A percentile compares a stretch with the other conserved stretches of the same genome.
These are phyloP conservation scores for Marcusenius ussheri DNA, from an alignment of 2,113 vertebrate species.

Conservation along the genomic window DNA sequence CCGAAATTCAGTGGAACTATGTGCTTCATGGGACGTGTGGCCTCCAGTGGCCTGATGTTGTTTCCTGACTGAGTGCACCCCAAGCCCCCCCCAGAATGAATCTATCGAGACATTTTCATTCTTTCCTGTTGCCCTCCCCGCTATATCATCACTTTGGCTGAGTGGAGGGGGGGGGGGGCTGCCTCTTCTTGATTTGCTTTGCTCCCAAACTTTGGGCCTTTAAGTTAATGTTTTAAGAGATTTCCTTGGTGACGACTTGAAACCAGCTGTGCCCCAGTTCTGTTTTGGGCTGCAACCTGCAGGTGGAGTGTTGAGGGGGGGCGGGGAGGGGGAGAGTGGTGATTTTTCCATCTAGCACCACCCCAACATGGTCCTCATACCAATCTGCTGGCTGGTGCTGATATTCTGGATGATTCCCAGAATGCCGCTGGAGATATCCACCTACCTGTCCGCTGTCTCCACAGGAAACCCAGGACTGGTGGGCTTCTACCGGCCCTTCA, in stretches of 20 bases:
- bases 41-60: too few relatives aligned
- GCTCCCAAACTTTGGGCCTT: background rate
- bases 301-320: background rate
- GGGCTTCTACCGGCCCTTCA: slow-evolving; percentile 79
- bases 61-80: too few relatives aligned
- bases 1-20: too few relatives aligned
- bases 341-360: background rate
- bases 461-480: slow-evolving; percentile 87
- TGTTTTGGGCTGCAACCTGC: slow-evolving; percentile 1
- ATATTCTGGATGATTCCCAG: background rate
- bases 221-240: background rate
- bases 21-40: too few relatives aligned
- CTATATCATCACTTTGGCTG: too few relatives aligned
- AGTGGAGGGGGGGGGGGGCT: background rate
- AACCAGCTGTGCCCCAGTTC: slow-evolving; percentile 10
- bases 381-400: background rate
- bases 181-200: slow-evolving; percentile 1
- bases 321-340: background rate
- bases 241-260: slow-evolving; percentile 23
- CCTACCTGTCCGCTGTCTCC: slow-evolving; percentile 33
- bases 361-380: background rate
- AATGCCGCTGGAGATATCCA: background rate
- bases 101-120: background rate
- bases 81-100: background rate
- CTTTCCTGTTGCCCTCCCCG: background rate